A percentile compares a stretch with the other conserved stretches of the same genome.
Evolutionary conservation across 2,113 vertebrate genomes (phyloP).

Genomic region (Caloenas nicobarica): DNA sequence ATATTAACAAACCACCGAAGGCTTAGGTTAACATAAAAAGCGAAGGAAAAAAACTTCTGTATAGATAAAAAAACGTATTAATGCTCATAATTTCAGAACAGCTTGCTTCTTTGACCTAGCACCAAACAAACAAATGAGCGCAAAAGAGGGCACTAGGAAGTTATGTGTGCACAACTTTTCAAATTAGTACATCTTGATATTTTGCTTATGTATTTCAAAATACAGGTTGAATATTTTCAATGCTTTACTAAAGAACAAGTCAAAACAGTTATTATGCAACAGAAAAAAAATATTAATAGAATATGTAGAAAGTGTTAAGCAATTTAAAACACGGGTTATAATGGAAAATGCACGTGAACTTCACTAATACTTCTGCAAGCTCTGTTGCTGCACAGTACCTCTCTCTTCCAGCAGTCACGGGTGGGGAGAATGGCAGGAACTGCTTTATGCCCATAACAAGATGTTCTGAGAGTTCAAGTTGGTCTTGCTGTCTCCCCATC

Average conservation of each 20-base stretch:
- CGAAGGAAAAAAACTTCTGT: neutral
- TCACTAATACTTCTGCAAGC: neutral
- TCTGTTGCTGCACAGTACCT: neutral
- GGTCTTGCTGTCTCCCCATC: neutral
- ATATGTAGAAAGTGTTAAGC: neutral
- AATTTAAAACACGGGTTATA: neutral
- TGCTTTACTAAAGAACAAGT: neutral
- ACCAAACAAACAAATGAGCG: neutral
- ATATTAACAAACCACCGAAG: neutral
- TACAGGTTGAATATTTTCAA: neutral
- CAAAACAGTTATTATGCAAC: neutral
- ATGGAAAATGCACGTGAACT: neutral
- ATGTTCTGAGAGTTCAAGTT: neutral
- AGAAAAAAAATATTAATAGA: neutral
- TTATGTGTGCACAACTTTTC: neutral
- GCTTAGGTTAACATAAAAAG: neutral
- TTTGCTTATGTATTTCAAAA: neutral
- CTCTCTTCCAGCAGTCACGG: rapidly evolving
- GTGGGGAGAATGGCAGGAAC: neutral
- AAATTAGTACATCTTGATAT: neutral
- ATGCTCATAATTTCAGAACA: neutral
- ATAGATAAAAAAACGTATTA: neutral
- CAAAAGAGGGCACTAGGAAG: neutral
- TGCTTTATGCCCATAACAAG: neutral
- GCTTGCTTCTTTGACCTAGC: neutral